These are phyloP conservation scores for Protophormia terraenovae DNA, from an alignment of 2,888 invertebrate genomes.

Conservation along the genomic window DNA sequence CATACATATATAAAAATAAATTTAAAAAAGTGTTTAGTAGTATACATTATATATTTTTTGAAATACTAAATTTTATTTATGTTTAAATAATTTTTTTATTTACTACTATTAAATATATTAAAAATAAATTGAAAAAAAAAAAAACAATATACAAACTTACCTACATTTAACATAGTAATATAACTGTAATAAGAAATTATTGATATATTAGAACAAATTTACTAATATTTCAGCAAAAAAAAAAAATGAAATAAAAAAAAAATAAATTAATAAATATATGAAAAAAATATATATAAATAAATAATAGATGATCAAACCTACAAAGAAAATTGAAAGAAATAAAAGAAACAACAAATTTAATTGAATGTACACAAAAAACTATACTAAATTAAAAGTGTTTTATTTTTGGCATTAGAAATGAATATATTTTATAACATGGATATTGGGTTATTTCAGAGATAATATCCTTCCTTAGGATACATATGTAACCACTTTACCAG, in stretches of 20 bases:
- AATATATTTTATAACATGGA: too few relatives aligned
- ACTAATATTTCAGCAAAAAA: conserved; percentile 59
- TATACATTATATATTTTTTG: conserved; percentile 31
- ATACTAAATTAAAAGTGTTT: conserved; percentile 11
- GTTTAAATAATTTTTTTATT: conserved; percentile 34
- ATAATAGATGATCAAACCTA: conserved; percentile 42
- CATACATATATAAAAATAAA: conserved; percentile 18
- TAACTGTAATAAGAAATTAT: conserved; percentile 19
- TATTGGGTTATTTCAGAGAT: too few relatives aligned
- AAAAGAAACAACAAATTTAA: conserved; percentile 57
- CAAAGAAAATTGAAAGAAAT: conserved; percentile 17
- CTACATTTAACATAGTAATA: conserved; percentile 47
- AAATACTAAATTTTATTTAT: conserved; percentile 47
- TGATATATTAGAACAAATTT: conserved; percentile 63
- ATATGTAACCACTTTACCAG: too few relatives aligned
- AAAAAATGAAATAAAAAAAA: conserved; percentile 2
- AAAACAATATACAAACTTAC: conserved; percentile 43
- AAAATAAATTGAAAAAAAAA: conserved; percentile 31
- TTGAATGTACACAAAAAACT: conserved; percentile 61
- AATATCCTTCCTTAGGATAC: too few relatives aligned
- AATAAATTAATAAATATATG: not conserved
- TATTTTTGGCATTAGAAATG: too few relatives aligned
- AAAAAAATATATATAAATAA: conserved; percentile 3
- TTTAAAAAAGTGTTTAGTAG: conserved; percentile 22
- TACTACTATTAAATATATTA: conserved; percentile 41